Conservation (phyloP, 1,140 invertebrate genomes). For the Lepidostoma basale region DNA sequence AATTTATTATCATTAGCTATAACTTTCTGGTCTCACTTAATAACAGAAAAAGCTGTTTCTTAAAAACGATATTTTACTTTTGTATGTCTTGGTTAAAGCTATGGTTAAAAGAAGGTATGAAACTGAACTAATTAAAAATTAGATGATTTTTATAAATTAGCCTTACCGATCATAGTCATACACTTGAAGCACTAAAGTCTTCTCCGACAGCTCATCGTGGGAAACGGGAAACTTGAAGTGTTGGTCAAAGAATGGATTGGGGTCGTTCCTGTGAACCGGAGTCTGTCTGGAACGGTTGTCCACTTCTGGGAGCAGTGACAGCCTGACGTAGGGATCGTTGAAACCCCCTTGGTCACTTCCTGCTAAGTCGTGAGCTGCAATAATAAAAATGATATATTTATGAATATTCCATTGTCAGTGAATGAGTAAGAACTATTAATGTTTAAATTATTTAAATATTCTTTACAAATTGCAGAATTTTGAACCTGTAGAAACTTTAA, state of each 20-base stretch:
- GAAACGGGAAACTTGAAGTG: slow-evolving; percentile 86
- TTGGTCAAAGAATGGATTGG: slow-evolving; percentile 82
- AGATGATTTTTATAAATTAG: too few relatives aligned
- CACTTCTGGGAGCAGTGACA: slow-evolving; percentile 78
- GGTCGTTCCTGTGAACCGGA: slow-evolving; percentile 74
- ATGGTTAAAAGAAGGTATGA: background rate
- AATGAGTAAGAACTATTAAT: too few relatives aligned
- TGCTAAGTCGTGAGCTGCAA: slow-evolving; percentile 79
- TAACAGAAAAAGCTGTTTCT: background rate
- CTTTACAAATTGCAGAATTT: too few relatives aligned
- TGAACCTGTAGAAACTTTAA: too few relatives aligned
- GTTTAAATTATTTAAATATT: too few relatives aligned
- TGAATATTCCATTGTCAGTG: background rate
- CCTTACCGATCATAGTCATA: slow-evolving; percentile 66
- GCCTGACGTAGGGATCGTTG: slow-evolving; percentile 84
- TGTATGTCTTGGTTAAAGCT: background rate
- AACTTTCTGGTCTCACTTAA: too few relatives aligned
- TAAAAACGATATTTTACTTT: background rate
- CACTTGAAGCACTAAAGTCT: slow-evolving; percentile 76
- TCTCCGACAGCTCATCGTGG: slow-evolving; percentile 77
- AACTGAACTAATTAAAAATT: background rate
- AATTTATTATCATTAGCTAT: too few relatives aligned
- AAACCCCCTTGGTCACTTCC: slow-evolving; percentile 82
- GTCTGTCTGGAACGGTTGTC: slow-evolving; percentile 84
- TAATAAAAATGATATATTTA: background rate